Evolutionary conservation across 1,140 invertebrate genomes (phyloP).

Genomic region (Euura saliciscinereae): DNA sequence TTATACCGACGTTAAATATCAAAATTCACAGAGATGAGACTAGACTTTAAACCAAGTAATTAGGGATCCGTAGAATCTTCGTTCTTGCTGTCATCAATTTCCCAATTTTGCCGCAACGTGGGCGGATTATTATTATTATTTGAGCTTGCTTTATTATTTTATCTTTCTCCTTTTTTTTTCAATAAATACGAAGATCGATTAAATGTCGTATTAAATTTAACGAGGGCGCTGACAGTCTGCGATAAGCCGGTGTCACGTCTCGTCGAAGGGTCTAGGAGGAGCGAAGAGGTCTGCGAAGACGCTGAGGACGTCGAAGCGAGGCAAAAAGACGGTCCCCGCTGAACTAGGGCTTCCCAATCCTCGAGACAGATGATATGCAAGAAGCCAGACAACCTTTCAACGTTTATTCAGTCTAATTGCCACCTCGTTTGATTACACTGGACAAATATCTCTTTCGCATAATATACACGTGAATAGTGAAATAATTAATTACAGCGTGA

Average conservation of each 20-base stretch:
- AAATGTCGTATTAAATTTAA: conserved; percentile 2
- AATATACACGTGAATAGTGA: too few relatives aligned
- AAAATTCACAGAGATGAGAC: too few relatives aligned
- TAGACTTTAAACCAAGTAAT: too few relatives aligned
- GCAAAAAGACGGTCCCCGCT: not conserved
- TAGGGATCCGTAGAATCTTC: too few relatives aligned
- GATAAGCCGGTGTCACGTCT: not conserved
- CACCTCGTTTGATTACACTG: not conserved
- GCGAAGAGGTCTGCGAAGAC: not conserved
- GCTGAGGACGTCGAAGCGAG: not conserved
- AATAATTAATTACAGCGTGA: too few relatives aligned
- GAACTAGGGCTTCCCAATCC: conserved; percentile 13
- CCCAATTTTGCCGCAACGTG: not conserved
- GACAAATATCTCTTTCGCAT: not conserved
- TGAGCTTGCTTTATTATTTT: not conserved
- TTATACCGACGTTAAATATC: not conserved
- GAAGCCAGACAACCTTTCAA: conserved; percentile 6
- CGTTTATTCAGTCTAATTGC: conserved; percentile 12
- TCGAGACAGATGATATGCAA: not conserved
- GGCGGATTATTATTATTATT: not conserved
- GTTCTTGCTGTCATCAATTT: not conserved
- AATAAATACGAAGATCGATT: not conserved
- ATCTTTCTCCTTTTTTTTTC: too few relatives aligned
- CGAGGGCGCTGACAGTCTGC: not conserved
- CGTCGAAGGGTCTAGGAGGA: not conserved